Conservation (phyloP, 2,888 invertebrate genomes). For the Coremacera marginata region DNA sequence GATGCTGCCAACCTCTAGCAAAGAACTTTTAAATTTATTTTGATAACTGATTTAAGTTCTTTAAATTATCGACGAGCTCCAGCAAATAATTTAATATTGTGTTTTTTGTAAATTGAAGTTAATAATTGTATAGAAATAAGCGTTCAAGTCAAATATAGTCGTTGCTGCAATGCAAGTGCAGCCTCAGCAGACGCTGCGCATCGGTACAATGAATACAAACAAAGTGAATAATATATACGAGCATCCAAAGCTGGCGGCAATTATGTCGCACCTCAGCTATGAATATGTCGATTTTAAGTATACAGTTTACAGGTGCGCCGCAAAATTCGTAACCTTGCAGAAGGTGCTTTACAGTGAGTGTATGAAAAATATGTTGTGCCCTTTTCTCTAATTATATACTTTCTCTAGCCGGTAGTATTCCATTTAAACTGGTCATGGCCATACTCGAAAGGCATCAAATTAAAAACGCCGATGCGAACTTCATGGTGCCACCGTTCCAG, state of each 20-base stretch:
- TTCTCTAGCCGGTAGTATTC: conserved; percentile 61
- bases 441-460: conserved; percentile 64
- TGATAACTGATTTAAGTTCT: conserved; percentile 47
- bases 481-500: conserved; percentile 65
- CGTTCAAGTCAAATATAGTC: conserved; percentile 30
- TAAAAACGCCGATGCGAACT: conserved; percentile 55
- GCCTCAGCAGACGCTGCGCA: conserved; percentile 8
- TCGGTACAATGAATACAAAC: conserved; percentile 28
- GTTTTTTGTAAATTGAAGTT: no score
- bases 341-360: conserved; percentile 64
- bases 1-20: conserved; percentile 34
- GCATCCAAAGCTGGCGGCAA: conserved; percentile 52
- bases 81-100: background rate
- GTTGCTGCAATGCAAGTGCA: conserved; percentile 38
- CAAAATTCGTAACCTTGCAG: conserved; percentile 63
- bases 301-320: conserved; percentile 67
- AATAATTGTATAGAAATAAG: background rate
- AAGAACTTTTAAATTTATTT: conserved; percentile 48
- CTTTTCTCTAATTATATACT: background rate
- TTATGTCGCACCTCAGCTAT: conserved; percentile 59
- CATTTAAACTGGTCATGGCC: conserved; percentile 64
- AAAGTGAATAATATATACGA: conserved; percentile 41
- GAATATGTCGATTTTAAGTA: conserved; percentile 64
- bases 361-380: background rate
- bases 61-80: conserved; percentile 27